Percentiles rank a stretch among this genome's conserved stretches.
Conservation (phyloP, 2,797 vertebrate species). For the Schizopygopsis malacanthus region DNA sequence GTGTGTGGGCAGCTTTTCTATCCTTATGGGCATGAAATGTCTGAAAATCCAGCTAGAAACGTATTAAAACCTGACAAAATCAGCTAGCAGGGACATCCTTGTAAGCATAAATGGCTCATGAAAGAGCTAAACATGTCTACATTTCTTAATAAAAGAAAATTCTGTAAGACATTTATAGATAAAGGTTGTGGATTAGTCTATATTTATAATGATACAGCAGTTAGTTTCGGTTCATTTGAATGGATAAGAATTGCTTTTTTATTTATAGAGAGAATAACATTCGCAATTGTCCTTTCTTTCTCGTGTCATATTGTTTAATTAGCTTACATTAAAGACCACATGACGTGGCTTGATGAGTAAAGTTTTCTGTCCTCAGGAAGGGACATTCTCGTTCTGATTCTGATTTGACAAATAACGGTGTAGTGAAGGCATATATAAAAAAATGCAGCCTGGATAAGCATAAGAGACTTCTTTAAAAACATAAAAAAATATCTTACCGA, state of each 20-base stretch:
- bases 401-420: background rate
- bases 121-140: constrained; percentile 17
- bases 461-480: background rate
- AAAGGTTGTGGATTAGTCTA: background rate
- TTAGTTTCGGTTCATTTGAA: background rate
- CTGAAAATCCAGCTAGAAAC: background rate
- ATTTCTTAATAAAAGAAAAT: constrained; percentile 12
- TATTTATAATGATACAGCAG: constrained; percentile 5
- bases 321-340: background rate
- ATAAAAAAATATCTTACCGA: background rate
- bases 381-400: background rate
- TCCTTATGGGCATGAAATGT: constrained; percentile 24
- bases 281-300: background rate
- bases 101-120: background rate
- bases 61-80: constrained; percentile 18
- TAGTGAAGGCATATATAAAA: too few relatives aligned
- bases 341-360: background rate
- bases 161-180: constrained; percentile 2
- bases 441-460: background rate
- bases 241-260: background rate
- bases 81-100: background rate
- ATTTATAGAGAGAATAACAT: background rate
- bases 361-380: background rate
- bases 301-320: background rate
- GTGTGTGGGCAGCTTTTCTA: constrained; percentile 19